Evolutionary conservation across 2,797 vertebrate species (phyloP), one percentile per base, ranked within the genome.

Genomic region (Scyliorhinus canicula): DNA sequence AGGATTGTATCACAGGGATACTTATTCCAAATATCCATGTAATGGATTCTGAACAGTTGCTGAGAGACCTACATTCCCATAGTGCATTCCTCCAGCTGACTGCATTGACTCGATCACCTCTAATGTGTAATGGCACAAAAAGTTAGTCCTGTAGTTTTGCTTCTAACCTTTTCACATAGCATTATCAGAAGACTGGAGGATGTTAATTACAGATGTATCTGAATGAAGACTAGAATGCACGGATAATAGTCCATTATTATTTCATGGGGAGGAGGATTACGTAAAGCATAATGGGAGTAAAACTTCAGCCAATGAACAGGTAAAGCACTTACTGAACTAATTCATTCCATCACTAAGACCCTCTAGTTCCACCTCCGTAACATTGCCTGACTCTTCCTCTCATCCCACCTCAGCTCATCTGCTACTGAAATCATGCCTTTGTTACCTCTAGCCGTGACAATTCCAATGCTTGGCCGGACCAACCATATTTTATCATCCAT

Each of bases 1-100:
- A 60, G 60, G 35, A 57, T 82, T n/a, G 35, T 57, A 40, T 31
- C 63, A 67, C 7, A 1, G 52, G 31, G 57, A n/a, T 85, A 52
- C 84, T 91, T 91, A 67, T 67, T 93, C 90, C 57, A 93, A 93
- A 44, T 21, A 24, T 74, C n/a, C 90, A 63, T 47, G 12, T 93
- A 47, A 71, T 93, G 47, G 65, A 93, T 50, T 93, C 28, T 69
- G 31, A 52, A 52, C 24, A 67, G 26, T 65, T 65, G n/a, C 2
- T 93, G 12, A 31, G 47, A 65, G 26, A 65, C 67, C 26, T 19
- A 93, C 47, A 57, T 88, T 31, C 52, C 85, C 5, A 6, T 1
- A 31, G 52, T 88, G 35, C 52, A 88, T 88, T 88, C 28, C 11
- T 52, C 85, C 14, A 88, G 47, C 11, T 88, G 35, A 88, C 85